A percentile compares a stretch with the other conserved stretches of the same genome.
Evolutionary conservation across 2,113 vertebrate species (phyloP).

Genomic region (Bubo blakistoni): DNA sequence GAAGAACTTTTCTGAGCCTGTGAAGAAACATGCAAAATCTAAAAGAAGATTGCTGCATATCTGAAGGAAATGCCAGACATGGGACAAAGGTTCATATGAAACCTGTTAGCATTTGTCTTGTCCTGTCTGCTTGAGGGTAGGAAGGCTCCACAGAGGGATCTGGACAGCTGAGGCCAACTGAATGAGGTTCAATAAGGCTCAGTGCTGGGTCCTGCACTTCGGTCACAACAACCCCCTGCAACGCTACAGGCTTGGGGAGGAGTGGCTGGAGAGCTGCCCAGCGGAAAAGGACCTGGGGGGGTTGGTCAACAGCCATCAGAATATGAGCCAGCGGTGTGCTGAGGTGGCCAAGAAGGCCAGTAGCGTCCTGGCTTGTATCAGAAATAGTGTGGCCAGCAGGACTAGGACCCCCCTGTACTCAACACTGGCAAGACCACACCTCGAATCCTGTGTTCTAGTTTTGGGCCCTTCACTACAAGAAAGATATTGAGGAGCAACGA

Average conservation of each 20-base stretch:
- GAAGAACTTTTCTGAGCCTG: background rate
- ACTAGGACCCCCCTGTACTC: background rate
- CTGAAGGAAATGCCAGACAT: background rate
- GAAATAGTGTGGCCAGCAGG: background rate
- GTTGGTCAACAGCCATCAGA: background rate
- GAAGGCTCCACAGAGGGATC: background rate
- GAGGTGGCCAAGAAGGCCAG: background rate
- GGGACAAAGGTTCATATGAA: background rate
- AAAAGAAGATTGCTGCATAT: background rate
- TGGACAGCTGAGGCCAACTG: fast-evolving
- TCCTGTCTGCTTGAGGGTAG: background rate
- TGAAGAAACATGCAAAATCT: background rate
- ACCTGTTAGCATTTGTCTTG: background rate
- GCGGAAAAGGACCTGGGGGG: background rate
- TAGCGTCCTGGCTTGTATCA: background rate
- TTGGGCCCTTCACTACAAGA: background rate
- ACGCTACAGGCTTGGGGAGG: background rate
- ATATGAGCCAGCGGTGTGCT: background rate
- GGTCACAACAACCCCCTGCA: background rate
- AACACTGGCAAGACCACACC: background rate
- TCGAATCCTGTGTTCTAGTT: fast-evolving
- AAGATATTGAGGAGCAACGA: fast-evolving
- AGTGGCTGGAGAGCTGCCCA: fast-evolving
- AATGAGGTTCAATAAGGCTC: background rate
- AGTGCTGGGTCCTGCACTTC: fast-evolving